phyloP scores from a whole-genome alignment of 2,888 invertebrate genomes.

The Lagria hirta region DNA sequence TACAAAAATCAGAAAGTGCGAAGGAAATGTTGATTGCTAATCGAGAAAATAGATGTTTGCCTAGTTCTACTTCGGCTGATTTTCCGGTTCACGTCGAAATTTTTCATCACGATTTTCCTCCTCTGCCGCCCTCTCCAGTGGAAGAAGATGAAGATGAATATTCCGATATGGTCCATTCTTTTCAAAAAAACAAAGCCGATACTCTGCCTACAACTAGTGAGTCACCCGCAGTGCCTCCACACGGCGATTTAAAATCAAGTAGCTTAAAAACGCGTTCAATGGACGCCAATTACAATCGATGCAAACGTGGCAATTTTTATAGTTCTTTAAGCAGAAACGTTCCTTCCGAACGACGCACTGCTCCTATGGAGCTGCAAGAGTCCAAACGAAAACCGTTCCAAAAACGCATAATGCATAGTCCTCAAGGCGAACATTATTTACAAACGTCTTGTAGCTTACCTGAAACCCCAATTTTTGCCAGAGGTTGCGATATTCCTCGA shows the following conservation, averaged over 20 bases:
- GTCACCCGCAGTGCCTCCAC: constrained; percentile 74
- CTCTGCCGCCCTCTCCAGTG: constrained; percentile 80
- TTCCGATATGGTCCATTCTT: constrained; percentile 64
- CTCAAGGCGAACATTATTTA: constrained; percentile 64
- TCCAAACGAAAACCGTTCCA: constrained; percentile 46
- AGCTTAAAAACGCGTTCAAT: constrained; percentile 83
- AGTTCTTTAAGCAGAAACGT: constrained; percentile 61
- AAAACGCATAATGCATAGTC: constrained; percentile 58
- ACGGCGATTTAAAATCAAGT: constrained; percentile 63
- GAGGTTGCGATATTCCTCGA: constrained; percentile 79
- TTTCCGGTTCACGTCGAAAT: constrained; percentile 68
- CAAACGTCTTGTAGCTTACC: constrained; percentile 85
- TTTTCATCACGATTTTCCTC: constrained; percentile 71
- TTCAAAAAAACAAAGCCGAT: constrained; percentile 57
- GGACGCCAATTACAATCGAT: constrained; percentile 72
- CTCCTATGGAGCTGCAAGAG: constrained; percentile 69
- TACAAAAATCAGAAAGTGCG: constrained; percentile 74
- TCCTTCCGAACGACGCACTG: constrained; percentile 69
- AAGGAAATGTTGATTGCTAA: constrained; percentile 68
- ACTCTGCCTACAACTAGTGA: constrained; percentile 58
- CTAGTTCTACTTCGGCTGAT: constrained; percentile 57
- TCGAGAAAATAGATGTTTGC: constrained; percentile 48
- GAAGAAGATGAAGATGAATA: constrained; percentile 78
- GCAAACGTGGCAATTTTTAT: constrained; percentile 45
- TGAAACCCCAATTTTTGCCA: constrained; percentile 85